A percentile compares a stretch with the other conserved stretches of the same genome.
phyloP scores from a whole-genome alignment of 2,113 vertebrate genomes.

The Dasyurus viverrinus region DNA sequence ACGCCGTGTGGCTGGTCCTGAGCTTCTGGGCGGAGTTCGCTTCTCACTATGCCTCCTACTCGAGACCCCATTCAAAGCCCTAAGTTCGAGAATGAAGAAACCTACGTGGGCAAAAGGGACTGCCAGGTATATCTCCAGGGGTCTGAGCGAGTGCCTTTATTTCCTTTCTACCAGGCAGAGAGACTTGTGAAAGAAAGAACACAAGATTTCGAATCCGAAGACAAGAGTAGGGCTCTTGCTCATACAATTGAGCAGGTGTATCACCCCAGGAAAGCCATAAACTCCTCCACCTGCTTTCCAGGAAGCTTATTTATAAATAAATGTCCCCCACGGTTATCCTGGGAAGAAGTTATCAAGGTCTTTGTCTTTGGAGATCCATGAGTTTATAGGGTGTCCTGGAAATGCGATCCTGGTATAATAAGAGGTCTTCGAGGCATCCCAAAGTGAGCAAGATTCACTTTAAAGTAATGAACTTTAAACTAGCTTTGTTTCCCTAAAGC shows the following conservation, averaged over 20 bases:
- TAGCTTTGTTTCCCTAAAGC: neutral
- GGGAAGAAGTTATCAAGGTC: neutral
- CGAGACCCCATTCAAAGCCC: slow-evolving; percentile 82
- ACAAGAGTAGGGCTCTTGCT: neutral
- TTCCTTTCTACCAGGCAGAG: neutral
- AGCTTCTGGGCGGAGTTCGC: neutral
- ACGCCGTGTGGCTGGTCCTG: neutral
- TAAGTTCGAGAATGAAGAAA: slow-evolving; percentile 78
- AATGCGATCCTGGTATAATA: neutral
- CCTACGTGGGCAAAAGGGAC: slow-evolving; percentile 69
- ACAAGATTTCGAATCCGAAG: neutral
- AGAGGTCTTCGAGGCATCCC: neutral
- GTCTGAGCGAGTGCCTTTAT: no score
- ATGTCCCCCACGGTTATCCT: neutral
- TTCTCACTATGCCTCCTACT: slow-evolving; percentile 76
- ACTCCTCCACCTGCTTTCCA: neutral
- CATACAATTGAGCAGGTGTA: neutral
- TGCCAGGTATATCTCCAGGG: slow-evolving; percentile 76
- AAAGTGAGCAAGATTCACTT: neutral
- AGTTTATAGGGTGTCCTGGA: neutral
- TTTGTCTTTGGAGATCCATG: neutral
- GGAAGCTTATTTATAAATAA: neutral
- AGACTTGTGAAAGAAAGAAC: neutral
- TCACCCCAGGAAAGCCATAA: neutral
- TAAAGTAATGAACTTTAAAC: neutral